Conservation (phyloP, 2,888 invertebrate genomes). For the Norana najaformis region DNA sequence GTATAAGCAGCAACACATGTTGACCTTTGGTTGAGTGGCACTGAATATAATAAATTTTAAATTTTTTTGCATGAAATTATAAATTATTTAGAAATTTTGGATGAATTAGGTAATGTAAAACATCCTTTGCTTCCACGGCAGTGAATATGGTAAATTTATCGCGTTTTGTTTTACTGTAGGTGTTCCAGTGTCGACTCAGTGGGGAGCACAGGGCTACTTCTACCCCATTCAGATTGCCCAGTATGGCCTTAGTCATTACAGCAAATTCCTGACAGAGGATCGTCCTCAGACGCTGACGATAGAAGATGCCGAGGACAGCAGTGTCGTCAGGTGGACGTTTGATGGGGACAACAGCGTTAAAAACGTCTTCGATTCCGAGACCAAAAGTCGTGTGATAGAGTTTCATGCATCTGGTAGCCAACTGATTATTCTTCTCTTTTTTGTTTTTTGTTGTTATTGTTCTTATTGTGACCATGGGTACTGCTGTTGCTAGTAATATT, state of each 20-base stretch:
- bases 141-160: not conserved
- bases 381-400: not conserved
- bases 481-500: not conserved
- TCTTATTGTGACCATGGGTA: not conserved
- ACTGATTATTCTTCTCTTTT: too few relatives aligned
- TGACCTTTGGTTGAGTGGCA: too few relatives aligned
- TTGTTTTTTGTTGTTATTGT: too few relatives aligned
- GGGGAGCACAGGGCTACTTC: slow-evolving; percentile 92
- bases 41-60: too few relatives aligned
- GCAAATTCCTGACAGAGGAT: slow-evolving; percentile 82
- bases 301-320: not conserved
- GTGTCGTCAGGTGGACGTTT: not conserved
- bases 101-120: not conserved
- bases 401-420: slow-evolving; percentile 26
- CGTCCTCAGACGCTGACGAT: not conserved
- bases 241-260: slow-evolving; percentile 94
- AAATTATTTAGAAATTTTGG: too few relatives aligned
- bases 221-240: slow-evolving; percentile 99
- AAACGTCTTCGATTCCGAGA: slow-evolving; percentile 10
- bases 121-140: not conserved
- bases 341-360: not conserved
- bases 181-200: slow-evolving; percentile 66
- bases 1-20: too few relatives aligned
- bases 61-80: too few relatives aligned
- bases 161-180: slow-evolving; percentile 47